Conservation (phyloP, 2,113 vertebrate species). For the Seriola rivoliana region DNA sequence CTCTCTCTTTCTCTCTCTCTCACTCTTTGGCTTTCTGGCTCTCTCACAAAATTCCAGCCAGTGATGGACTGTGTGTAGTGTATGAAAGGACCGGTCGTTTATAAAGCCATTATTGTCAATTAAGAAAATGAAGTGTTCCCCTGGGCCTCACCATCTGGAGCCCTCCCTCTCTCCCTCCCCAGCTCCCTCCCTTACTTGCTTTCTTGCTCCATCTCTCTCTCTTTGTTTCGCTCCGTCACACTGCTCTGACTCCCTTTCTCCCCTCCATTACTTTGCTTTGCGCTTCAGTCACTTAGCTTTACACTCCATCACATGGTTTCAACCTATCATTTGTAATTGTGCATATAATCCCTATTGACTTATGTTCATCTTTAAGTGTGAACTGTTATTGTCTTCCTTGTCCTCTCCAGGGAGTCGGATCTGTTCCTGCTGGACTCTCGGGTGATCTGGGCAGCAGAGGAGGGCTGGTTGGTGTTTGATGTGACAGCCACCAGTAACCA, state of each 20-base stretch:
- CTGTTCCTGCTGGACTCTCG: conserved; percentile 94
- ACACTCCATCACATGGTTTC: not conserved
- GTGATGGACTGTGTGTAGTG: conserved; percentile 79
- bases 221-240: conserved; percentile 54
- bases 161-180: conserved; percentile 26
- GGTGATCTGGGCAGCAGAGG: conserved; percentile 95
- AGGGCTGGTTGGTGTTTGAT: conserved; percentile 98
- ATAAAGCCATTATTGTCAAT: conserved; percentile 88
- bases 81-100: conserved; percentile 81
- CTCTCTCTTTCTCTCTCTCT: conserved; percentile 38
- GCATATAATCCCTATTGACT: conserved; percentile 9
- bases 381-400: conserved; percentile 18
- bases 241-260: conserved; percentile 42
- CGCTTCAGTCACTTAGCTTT: conserved; percentile 39
- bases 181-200: conserved; percentile 21
- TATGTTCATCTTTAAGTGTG: conserved; percentile 8
- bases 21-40: conserved; percentile 58
- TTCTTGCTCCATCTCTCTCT: conserved; percentile 45
- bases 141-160: conserved; percentile 84
- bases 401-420: conserved; percentile 89
- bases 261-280: conserved; percentile 32
- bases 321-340: conserved; percentile 19
- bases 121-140: conserved; percentile 87
- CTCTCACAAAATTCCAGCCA: conserved; percentile 72
- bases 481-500: conserved; percentile 97